A percentile compares a stretch with the other conserved stretches of the same genome.
phyloP scores from a whole-genome alignment of 2,113 vertebrate genomes.

The Dipodomys ordii region DNA sequence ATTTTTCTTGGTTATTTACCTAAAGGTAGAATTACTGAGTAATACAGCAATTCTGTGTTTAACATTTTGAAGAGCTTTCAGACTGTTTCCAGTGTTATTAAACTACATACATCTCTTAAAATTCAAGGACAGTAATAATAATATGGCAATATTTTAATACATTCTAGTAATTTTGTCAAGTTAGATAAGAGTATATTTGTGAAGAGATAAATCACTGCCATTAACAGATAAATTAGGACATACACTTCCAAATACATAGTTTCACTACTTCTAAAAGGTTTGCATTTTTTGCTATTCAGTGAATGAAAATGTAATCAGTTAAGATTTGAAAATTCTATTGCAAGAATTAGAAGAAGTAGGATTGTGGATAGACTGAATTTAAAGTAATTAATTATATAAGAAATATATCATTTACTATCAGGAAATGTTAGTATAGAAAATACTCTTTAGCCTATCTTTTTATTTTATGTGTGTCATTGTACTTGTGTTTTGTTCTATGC shows the following conservation, averaged over 20 bases:
- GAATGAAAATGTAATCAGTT: background rate
- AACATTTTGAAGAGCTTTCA: background rate
- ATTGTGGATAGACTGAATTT: constrained; percentile 49
- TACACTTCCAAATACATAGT: constrained; percentile 34
- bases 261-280: background rate
- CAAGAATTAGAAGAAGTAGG: background rate
- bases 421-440: background rate
- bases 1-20: background rate
- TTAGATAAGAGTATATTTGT: background rate
- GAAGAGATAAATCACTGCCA: background rate
- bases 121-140: background rate
- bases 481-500: constrained; percentile 6
- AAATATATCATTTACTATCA: constrained; percentile 3
- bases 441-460: background rate
- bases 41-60: background rate
- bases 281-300: background rate
- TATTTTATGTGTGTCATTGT: background rate
- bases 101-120: constrained; percentile 6
- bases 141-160: background rate
- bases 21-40: background rate
- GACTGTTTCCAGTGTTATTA: background rate
- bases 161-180: constrained; percentile 16
- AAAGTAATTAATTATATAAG: background rate
- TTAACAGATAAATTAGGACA: constrained; percentile 20
- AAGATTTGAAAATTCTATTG: constrained; percentile 29